These are phyloP conservation scores for Oenanthe oenanthe DNA, from an alignment of 2,113 vertebrate genomes.

Conservation along the genomic window DNA sequence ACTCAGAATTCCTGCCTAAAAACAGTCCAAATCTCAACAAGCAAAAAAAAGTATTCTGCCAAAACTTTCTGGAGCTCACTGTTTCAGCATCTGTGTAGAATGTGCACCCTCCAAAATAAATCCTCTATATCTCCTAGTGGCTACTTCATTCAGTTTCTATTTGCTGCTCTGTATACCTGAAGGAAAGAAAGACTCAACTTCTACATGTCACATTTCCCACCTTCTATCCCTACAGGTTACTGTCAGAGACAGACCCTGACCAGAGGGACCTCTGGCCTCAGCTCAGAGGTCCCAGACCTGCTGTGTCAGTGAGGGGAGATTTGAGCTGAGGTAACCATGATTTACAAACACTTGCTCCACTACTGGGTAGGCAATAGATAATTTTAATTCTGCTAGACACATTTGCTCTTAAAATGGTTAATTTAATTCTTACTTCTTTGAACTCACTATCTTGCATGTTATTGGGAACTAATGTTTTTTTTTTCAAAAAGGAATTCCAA, in stretches of 20 bases:
- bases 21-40: neutral
- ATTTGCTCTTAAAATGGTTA: neutral
- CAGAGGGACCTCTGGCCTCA: neutral
- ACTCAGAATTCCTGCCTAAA: neutral
- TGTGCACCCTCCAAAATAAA: neutral
- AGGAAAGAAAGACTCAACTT: neutral
- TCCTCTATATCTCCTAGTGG: neutral
- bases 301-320: neutral
- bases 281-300: neutral
- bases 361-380: neutral
- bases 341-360: neutral
- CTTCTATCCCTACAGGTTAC: neutral
- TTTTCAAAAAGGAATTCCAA: neutral
- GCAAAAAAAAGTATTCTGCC: neutral
- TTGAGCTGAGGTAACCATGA: neutral
- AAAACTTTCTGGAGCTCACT: neutral
- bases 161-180: neutral
- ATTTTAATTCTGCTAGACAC: neutral
- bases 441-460: neutral
- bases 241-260: neutral
- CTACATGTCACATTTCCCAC: rapidly evolving
- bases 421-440: neutral
- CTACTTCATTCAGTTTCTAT: neutral
- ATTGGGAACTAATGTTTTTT: neutral
- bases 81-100: neutral